These are phyloP conservation scores for Hylyphantes graminicola DNA, from an alignment of 1,140 invertebrate species.

Conservation along the genomic window DNA sequence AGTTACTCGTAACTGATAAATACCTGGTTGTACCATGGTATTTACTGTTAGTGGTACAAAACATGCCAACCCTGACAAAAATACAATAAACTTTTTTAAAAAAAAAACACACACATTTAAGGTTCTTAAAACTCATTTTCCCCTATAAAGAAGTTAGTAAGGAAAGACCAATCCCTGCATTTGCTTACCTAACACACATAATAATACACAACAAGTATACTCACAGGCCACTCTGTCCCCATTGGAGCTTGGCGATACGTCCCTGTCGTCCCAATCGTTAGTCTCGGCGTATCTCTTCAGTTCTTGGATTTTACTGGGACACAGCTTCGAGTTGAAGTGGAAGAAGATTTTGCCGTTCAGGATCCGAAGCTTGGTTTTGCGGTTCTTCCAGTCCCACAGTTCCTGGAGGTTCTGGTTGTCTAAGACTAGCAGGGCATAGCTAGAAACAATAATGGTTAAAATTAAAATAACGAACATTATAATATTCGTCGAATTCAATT, in stretches of 20 bases:
- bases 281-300: slow-evolving; percentile 70
- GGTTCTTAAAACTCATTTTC: background rate
- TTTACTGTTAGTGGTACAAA: no score
- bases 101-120: no score
- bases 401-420: slow-evolving; percentile 94
- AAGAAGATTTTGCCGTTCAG: slow-evolving; percentile 82
- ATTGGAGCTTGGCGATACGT: slow-evolving; percentile 85
- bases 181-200: no score
- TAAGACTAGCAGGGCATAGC: slow-evolving; percentile 79
- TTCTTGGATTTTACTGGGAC: slow-evolving; percentile 79
- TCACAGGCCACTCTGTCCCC: slow-evolving; percentile 90
- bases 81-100: no score
- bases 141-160: background rate
- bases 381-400: slow-evolving; percentile 81
- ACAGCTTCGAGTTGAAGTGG: slow-evolving; percentile 95
- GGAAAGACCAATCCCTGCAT: background rate
- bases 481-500: no score
- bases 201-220: slow-evolving; percentile 64
- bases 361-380: slow-evolving; percentile 69
- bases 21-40: no score
- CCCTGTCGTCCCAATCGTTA: slow-evolving; percentile 73
- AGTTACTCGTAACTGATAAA: no score
- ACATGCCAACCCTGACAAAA: no score
- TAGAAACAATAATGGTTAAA: slow-evolving; percentile 62
- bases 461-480: no score